Evolutionary conservation across 2,888 invertebrate genomes (phyloP).

Genomic region (Loripinus fragilis): DNA sequence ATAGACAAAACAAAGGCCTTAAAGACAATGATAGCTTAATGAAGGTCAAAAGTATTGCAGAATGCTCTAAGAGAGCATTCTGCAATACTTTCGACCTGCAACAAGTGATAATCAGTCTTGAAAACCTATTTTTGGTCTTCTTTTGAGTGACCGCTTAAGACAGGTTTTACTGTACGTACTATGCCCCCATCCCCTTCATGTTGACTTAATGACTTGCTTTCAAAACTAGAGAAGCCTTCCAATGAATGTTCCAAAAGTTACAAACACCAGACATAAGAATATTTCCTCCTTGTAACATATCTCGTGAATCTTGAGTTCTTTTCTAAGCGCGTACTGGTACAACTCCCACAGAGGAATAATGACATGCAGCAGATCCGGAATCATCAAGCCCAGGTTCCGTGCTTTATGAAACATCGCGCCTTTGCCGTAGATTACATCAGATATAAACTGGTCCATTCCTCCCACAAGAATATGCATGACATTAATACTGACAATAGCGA

Average conservation of each 20-base stretch:
- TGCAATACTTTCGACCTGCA: too few relatives aligned
- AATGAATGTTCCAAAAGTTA: slow-evolving; percentile 72
- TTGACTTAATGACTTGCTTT: too few relatives aligned
- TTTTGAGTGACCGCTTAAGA: too few relatives aligned
- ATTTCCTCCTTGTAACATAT: slow-evolving; percentile 82
- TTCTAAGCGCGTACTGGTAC: slow-evolving; percentile 72
- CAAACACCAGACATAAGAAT: slow-evolving; percentile 76
- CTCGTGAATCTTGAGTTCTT: slow-evolving; percentile 75
- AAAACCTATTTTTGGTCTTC: too few relatives aligned
- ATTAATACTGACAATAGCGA: slow-evolving; percentile 78
- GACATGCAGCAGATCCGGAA: slow-evolving; percentile 83
- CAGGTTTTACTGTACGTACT: too few relatives aligned
- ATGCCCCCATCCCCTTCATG: too few relatives aligned
- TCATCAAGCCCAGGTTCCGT: slow-evolving; percentile 79
- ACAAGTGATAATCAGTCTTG: too few relatives aligned
- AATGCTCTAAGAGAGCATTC: too few relatives aligned
- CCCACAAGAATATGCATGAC: slow-evolving; percentile 80
- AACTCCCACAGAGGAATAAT: slow-evolving; percentile 85
- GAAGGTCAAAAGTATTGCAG: too few relatives aligned
- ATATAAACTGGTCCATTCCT: slow-evolving; percentile 80
- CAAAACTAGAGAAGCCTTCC: slow-evolving; percentile 67
- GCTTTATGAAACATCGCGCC: slow-evolving; percentile 78
- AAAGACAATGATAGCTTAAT: too few relatives aligned
- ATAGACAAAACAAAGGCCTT: too few relatives aligned
- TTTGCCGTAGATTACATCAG: slow-evolving; percentile 74